These are phyloP conservation scores for Zaprionus taronus DNA, from an alignment of 1,140 invertebrate species.

Conservation along the genomic window DNA sequence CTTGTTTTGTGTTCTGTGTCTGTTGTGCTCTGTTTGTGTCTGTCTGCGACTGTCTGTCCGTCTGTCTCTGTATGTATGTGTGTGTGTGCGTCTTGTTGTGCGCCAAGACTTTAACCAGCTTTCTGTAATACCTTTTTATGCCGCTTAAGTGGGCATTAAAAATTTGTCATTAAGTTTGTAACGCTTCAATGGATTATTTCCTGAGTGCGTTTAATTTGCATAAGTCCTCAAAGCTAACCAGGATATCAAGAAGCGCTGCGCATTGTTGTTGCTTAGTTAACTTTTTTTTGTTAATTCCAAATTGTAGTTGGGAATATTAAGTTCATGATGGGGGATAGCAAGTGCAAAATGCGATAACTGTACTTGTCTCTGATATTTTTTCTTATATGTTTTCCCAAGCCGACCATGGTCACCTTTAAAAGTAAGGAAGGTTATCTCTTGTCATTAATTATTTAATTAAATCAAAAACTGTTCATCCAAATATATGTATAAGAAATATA, in stretches of 20 bases:
- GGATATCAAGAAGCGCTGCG: background rate
- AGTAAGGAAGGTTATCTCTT: fast-evolving
- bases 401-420: background rate
- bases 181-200: constrained; percentile 32
- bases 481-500: too few species aligned
- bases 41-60: constrained; percentile 8
- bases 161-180: constrained; percentile 45
- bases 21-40: constrained; percentile 33
- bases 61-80: constrained; percentile 12
- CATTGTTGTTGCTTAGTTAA: background rate
- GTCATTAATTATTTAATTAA: background rate
- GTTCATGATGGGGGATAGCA: background rate
- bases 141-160: constrained; percentile 37
- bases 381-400: too few species aligned
- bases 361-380: background rate
- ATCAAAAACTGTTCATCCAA: too few species aligned
- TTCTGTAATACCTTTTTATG: constrained; percentile 37
- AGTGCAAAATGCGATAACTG: too few species aligned
- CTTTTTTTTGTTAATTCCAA: background rate
- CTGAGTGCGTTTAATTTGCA: constrained; percentile 31
- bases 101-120: constrained; percentile 30
- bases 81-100: constrained; percentile 22
- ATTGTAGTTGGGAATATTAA: background rate
- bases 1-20: constrained; percentile 62
- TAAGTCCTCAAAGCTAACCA: constrained; percentile 12